phyloP scores from a whole-genome alignment of 53 echinoderm and acorn worm species.

The Apostichopus leukothele region DNA sequence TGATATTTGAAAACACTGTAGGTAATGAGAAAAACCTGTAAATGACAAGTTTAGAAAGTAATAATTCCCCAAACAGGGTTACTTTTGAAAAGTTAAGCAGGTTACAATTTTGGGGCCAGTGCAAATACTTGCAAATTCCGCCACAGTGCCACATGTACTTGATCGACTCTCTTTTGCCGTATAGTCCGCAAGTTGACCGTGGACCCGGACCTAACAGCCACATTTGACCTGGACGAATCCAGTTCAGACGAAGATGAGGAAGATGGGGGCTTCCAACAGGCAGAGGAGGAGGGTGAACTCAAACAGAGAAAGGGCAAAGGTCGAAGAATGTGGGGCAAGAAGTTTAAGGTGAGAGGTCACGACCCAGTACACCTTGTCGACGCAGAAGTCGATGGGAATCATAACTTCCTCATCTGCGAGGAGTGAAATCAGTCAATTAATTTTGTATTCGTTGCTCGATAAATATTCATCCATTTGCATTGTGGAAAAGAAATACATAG shows the following conservation, averaged over 20 bases:
- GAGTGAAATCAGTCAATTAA: background rate
- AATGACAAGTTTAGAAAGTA: too few relatives aligned
- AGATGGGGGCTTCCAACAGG: constrained; percentile 1
- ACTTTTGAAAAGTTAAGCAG: too few relatives aligned
- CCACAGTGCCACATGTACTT: too few relatives aligned
- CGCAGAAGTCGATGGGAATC: background rate
- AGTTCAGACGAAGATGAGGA: constrained; percentile 61
- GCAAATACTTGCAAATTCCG: too few relatives aligned
- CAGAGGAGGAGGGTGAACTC: constrained; percentile 18
- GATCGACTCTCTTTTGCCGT: background rate
- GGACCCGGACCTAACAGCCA: constrained; percentile 68
- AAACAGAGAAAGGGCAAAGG: constrained; percentile 69
- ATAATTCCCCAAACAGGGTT: too few relatives aligned
- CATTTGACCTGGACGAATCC: constrained; percentile 59
- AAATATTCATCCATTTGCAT: too few relatives aligned
- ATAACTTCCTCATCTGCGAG: background rate
- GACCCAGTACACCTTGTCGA: background rate
- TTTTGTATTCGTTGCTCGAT: too few relatives aligned
- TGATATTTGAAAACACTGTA: too few relatives aligned
- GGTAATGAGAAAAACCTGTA: too few relatives aligned
- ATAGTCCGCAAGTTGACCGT: constrained; percentile 73
- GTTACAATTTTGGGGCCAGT: too few relatives aligned
- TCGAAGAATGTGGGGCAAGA: constrained; percentile 89
- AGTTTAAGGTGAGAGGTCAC: constrained; percentile 79
- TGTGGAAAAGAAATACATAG: too few relatives aligned